Conservation (phyloP, 1,140 invertebrate species). For the Drusus annulatus region DNA sequence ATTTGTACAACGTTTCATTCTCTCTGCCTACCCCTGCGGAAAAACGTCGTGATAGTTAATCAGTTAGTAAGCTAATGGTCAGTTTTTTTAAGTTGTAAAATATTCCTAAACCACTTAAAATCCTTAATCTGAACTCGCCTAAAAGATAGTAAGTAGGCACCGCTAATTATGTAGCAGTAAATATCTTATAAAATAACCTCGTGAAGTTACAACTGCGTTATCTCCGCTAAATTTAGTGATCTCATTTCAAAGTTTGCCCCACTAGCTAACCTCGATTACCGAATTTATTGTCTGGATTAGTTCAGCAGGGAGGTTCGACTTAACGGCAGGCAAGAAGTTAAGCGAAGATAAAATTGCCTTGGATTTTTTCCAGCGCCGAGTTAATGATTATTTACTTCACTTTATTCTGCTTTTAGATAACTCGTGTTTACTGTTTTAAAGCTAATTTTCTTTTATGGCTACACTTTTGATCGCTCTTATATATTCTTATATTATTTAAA, state of each 20-base stretch:
- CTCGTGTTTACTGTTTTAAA: slow-evolving; percentile 32
- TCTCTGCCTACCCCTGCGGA: too few relatives aligned
- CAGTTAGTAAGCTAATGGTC: too few relatives aligned
- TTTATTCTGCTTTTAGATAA: slow-evolving; percentile 29
- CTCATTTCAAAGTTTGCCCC: slow-evolving; percentile 56
- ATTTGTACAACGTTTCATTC: too few relatives aligned
- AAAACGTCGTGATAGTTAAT: too few relatives aligned
- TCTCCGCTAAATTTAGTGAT: slow-evolving; percentile 57
- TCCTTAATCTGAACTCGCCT: too few relatives aligned
- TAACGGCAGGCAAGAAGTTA: slow-evolving; percentile 34
- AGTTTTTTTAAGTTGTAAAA: too few relatives aligned
- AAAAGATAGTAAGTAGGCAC: too few relatives aligned
- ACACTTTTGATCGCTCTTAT: not conserved
- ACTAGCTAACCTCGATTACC: slow-evolving; percentile 54
- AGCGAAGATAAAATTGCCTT: slow-evolving; percentile 39
- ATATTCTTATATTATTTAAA: not conserved
- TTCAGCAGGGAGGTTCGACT: slow-evolving; percentile 42
- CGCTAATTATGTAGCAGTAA: slow-evolving; percentile 2
- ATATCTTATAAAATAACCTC: slow-evolving; percentile 4
- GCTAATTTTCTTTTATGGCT: slow-evolving; percentile 29
- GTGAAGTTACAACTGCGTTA: slow-evolving; percentile 31
- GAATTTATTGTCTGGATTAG: slow-evolving; percentile 58
- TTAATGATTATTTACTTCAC: slow-evolving; percentile 41
- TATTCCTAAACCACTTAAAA: too few relatives aligned
- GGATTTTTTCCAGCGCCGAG: slow-evolving; percentile 33